Evolutionary conservation across 2,113 vertebrate species (phyloP), one percentile per base, ranked within the genome.

Genomic region (Microcebus lehilahytsara): DNA sequence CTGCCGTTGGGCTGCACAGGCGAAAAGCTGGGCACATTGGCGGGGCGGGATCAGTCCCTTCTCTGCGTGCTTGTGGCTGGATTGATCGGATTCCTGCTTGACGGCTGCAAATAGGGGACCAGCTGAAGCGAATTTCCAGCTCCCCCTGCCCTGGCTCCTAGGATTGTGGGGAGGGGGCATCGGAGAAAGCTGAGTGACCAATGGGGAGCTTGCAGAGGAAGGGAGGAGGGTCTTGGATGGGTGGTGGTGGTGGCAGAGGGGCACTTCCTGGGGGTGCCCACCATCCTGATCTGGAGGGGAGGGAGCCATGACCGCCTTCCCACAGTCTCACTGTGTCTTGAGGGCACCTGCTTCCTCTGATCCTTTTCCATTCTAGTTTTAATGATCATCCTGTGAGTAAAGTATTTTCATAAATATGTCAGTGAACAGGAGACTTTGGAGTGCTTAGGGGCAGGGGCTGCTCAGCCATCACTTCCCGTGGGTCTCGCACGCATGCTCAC

Each of bases 11-110:
- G 58, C 34, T 20, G 27, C 1, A 1, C 11, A 34, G 10, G 62
- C 56, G 62, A 89, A 95, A 89, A 80, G 9, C 93, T 84, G 64
- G 27, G 17, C 75, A 74, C 75, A 37, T 25, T 9, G 75, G 69
- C 42, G 16, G 58, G 77, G 20, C 69, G 81, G 66, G 37, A 93
- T 95, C 0, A 2, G 93, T 92, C 32, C 30, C 2, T 1, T 75
- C 37, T 75, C 60, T 78, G 40, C 46, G 34, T 91, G 64, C 93
- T 60, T 88, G 58, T 90, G 89, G 75, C 37, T 91, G 66, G 71
- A 85, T 83, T 92, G 69, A 91, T 92, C 16, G 0, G 27, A 80
- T 89, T 96, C n/a, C 72, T 93, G 66, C 75, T 77, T 93, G 64
- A 92, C 51, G 75, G 2, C 71, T 91, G 83, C 74, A 89, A 58